Base-by-base conservation (phyloP, 2,888 invertebrate genomes). In the Melanophora roralis region DNA sequence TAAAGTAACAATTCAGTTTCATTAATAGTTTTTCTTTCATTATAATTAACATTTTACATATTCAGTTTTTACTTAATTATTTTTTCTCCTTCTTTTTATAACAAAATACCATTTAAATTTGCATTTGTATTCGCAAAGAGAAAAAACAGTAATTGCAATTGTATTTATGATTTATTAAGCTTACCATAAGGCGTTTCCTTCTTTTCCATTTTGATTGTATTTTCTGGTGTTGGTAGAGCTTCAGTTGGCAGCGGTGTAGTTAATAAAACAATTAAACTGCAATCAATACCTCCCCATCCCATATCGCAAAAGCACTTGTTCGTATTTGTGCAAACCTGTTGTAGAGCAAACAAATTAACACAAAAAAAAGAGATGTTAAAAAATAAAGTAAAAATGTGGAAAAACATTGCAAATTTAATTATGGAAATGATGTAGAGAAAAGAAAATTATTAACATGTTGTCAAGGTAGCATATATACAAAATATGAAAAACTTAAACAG, bases 181-280 rank as follows among this genome's bases (percentile, higher is more conserved):
- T 93, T 95, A 96, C 96, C 96, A 94, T 96, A 96, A 92, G 95
- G 95, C 92, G 96, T 96, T 93, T 95, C 96, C 93, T 95, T 96
- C 91, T 95, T 95, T 89, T 94, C 94, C 95, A 95, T 94, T 89
- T 92, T 92, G 85, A 92, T 91, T 81, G 92, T 90, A 86, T 91
- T 91, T 83, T 90, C 91, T 73, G 93, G 92, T 40, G 93, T 93
- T 78, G 93, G 93, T 81, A 91, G 87, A 82, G 91, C 90, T 84
- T 91, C 90, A 77, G 92, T 91, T 81, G 91, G 90, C 83, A 90
- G 88, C 82, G 92, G 91, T 62, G 93, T 93, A 45, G 94, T 94
- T 82, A 94, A 91, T 73, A 94, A 93, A 86, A 94, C 93, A 85
- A 93, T 92, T 84, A 94, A 93, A 53, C 97, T 95, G 91, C 97